phyloP scores from a whole-genome alignment of 2,113 vertebrate genomes.

The Pimephales promelas region DNA sequence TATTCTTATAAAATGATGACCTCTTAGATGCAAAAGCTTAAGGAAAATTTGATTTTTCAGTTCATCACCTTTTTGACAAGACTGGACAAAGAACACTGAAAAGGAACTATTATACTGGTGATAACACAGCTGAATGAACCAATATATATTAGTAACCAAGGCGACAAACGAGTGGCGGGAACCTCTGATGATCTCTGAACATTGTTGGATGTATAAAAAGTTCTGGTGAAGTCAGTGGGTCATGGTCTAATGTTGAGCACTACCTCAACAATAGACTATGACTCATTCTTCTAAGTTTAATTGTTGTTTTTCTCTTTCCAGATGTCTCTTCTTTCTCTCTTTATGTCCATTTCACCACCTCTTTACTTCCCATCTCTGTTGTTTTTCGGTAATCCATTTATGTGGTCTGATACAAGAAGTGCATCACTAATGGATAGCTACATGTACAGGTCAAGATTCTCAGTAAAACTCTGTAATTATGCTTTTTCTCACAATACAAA shows the following conservation, averaged over 20 bases:
- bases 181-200: not conserved
- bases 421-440: not conserved
- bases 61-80: no score
- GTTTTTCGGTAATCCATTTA: not conserved
- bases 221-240: slow-evolving; percentile 11
- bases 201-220: slow-evolving; percentile 1
- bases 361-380: not conserved
- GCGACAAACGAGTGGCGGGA: no score
- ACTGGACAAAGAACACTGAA: no score
- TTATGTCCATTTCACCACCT: not conserved
- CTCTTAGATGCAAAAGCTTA: no score
- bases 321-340: not conserved
- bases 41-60: no score
- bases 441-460: not conserved
- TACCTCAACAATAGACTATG: slow-evolving; percentile 4
- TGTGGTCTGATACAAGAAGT: not conserved
- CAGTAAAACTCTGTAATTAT: not conserved
- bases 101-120: no score
- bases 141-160: no score
- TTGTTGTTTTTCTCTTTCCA: not conserved
- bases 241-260: no score
- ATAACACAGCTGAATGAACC: no score
- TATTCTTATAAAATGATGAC: no score
- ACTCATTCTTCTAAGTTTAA: slow-evolving; percentile 19
- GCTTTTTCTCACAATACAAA: not conserved